Conservation (phyloP, 2,888 invertebrate genomes). For the Chesias legatella region DNA sequence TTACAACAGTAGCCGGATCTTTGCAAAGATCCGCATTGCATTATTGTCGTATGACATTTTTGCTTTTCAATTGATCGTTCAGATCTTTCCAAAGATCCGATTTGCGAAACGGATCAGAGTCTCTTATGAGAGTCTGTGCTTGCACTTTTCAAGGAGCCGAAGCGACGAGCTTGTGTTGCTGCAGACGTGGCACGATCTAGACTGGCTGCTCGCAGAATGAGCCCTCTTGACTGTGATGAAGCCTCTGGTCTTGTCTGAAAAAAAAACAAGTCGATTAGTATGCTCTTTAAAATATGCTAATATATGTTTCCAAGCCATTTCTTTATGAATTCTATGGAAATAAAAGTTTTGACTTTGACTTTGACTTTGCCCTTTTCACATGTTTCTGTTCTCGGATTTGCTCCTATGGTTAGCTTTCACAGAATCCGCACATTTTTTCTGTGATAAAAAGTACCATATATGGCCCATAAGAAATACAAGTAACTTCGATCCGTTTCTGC, state of each 20-base stretch:
- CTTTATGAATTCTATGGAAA: no score
- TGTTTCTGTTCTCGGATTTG: no score
- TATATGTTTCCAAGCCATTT: no score
- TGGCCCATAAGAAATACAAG: no score
- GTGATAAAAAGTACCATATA: no score
- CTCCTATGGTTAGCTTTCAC: no score
- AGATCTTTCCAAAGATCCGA: conserved; percentile 45
- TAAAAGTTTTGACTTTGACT: no score
- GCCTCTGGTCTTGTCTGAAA: conserved; percentile 50
- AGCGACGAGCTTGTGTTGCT: conserved; percentile 48
- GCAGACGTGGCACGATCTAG: conserved; percentile 63
- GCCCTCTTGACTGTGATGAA: conserved; percentile 57
- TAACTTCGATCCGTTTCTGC: no score
- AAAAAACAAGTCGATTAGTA: background rate
- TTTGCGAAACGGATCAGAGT: conserved; percentile 68
- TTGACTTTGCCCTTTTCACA: no score
- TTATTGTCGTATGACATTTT: conserved; percentile 1
- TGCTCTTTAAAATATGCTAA: no score
- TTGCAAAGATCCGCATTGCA: conserved; percentile 23
- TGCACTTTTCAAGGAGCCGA: conserved; percentile 65
- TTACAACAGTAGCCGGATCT: conserved; percentile 17
- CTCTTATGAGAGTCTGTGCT: conserved; percentile 69
- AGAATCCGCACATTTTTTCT: no score
- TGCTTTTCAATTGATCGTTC: conserved; percentile 17
- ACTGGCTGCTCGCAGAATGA: conserved; percentile 72